phyloP scores from a whole-genome alignment of 2,113 vertebrate species.

The Alosa alosa region DNA sequence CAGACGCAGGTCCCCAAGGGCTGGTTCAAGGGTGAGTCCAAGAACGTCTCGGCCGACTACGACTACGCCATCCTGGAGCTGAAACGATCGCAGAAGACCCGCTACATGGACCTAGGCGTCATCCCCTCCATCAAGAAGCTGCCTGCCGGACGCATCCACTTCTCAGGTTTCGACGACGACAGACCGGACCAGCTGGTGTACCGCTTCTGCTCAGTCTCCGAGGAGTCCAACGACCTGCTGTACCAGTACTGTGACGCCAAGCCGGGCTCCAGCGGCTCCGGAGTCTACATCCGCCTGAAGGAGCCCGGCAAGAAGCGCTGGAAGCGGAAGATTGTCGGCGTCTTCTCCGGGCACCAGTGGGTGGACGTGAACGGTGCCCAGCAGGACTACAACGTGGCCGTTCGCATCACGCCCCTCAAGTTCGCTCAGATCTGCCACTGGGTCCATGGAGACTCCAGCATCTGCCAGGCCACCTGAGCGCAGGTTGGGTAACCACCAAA shows the following conservation, averaged over 20 bases:
- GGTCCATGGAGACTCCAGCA: slow-evolving; percentile 83
- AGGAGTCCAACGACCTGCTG: slow-evolving; percentile 88
- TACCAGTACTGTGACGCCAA: slow-evolving; percentile 95
- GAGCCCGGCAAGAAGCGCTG: slow-evolving; percentile 86
- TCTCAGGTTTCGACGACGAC: slow-evolving; percentile 94
- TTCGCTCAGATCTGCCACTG: slow-evolving; percentile 96
- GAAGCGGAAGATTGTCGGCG: slow-evolving; percentile 90
- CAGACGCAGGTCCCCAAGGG: slow-evolving; percentile 90
- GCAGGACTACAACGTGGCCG: slow-evolving; percentile 96
- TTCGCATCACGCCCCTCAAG: slow-evolving; percentile 93
- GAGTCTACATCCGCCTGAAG: slow-evolving; percentile 90
- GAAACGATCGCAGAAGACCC: slow-evolving; percentile 84
- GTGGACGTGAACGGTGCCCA: slow-evolving; percentile 83
- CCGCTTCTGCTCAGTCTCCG: slow-evolving; percentile 90
- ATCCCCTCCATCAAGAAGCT: slow-evolving; percentile 83
- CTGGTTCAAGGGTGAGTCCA: slow-evolving; percentile 81
- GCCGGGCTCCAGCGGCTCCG: slow-evolving; percentile 88
- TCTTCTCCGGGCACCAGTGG: slow-evolving; percentile 94
- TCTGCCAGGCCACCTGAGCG: slow-evolving; percentile 75
- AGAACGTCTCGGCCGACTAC: slow-evolving; percentile 80
- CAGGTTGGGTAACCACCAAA: slow-evolving; percentile 25
- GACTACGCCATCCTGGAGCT: slow-evolving; percentile 92
- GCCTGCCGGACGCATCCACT: slow-evolving; percentile 89
- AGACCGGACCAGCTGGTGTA: slow-evolving; percentile 86
- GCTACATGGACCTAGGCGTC: slow-evolving; percentile 88